Percentiles rank a stretch among this genome's conserved stretches.
Evolutionary conservation across 92 coral and sea anemone species (phyloP).

Genomic region (Epizoanthus scotinus): DNA sequence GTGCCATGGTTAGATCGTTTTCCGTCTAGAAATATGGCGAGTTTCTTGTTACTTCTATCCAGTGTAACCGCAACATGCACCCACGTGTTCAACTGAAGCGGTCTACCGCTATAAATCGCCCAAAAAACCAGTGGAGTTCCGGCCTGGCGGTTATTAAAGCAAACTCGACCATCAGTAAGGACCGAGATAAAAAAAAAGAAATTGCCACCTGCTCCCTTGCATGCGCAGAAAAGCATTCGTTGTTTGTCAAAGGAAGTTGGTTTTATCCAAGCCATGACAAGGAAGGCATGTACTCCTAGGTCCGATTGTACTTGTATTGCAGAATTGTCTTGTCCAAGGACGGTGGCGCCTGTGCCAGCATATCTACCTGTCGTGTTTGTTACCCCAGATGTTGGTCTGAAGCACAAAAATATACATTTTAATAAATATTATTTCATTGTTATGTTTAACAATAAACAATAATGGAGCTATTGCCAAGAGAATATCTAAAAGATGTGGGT

Average conservation of each 20-base stretch:
- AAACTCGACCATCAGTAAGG: not conserved
- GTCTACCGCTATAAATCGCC: not conserved
- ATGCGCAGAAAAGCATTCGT: not conserved
- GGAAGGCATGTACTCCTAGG: not conserved
- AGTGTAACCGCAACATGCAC: not conserved
- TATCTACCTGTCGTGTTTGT: not conserved
- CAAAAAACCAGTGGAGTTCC: not conserved
- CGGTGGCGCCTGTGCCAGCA: not conserved
- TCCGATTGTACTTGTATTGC: not conserved
- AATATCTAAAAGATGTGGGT: no score
- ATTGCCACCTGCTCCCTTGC: not conserved
- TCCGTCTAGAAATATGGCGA: not conserved
- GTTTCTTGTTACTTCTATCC: not conserved
- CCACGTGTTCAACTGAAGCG: not conserved
- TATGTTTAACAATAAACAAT: no score
- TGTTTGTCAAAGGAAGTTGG: not conserved
- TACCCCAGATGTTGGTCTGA: not conserved
- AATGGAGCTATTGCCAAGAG: no score
- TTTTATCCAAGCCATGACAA: constrained; percentile 4
- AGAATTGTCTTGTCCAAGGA: not conserved
- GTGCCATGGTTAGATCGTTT: not conserved
- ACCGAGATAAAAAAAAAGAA: not conserved
- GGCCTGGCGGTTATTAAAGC: not conserved
- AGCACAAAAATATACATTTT: not conserved
- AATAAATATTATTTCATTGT: not conserved